Base-by-base conservation (phyloP, 2,113 vertebrate genomes). In the Eurypyga helias region DNA sequence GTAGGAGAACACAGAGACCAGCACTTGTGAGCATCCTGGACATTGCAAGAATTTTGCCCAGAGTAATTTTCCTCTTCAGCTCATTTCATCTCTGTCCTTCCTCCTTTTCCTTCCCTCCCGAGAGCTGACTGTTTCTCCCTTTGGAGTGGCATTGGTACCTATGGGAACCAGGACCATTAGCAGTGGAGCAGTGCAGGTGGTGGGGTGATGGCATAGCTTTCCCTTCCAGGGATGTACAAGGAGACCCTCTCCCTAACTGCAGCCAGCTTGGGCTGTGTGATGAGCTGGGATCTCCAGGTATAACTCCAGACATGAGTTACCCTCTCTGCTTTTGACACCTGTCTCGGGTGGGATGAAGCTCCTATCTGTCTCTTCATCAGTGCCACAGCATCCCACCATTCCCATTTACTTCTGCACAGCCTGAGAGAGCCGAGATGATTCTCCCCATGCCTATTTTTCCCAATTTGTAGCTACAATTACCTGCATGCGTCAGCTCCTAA, bases 171-270 rank as follows among this genome's bases (percentile, higher is more conserved):
- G 57, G 29, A 20, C 57, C 5, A 1, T 55, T 51, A 36, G 48
- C 5, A 2, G 34, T 29, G 34, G 38, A 88, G 41, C 45, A 29
- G 46, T 38, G n/a, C 0, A 1, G 48, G 11, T 20, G 17, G 18
- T 51, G 49, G 60, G 17, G 26, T 31, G 33, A 46, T 5, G n/a
- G 52, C 58, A 71, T 46, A 61, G 29, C 18, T 46, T 67, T 61
- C n/a, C 34, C 5, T 62, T 49, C 61, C 62, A 55, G 41, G 61
- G 60, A 48, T 54, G 19, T 25, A n/a, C 20, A 45, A 60, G 33
- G 64, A 71, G 28, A 38, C 14, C 24, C 7, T n/a, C 14, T 77
- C 52, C 58, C 58, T 62, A 45, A 11, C 33, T 76, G 69, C 38
- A 60, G 51, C 51, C 89, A 85, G 41, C 17, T 46, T 55, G 70